Base-by-base conservation (phyloP, 2,797 vertebrate species). In the Tenualosa ilisha region DNA sequence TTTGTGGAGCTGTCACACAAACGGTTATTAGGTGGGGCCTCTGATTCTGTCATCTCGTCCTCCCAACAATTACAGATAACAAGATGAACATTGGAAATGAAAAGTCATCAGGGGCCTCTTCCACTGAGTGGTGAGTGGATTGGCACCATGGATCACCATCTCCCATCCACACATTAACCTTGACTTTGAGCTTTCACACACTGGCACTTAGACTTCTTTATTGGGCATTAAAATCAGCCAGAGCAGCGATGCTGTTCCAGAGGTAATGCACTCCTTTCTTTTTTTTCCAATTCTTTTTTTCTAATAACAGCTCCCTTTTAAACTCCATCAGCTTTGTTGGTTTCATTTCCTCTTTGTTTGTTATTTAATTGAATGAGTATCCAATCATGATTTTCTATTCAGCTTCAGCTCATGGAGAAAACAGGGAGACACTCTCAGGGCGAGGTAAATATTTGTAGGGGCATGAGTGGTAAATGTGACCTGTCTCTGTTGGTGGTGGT, bases 1-100 rank as follows among this genome's bases (percentile, higher is more conserved):
- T 93, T 93, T 92, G 89, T 54, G 20, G 79, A 83, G 87, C 63
- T 59, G 89, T 89, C 89, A 88, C 86, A 88, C 87, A 86, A 86
- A 90, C 90, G 86, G 89, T 91, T 89, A 89, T 92, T 89, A 90
- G 88, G 82, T 85, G 85, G 87, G 81, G 86, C 85, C 89, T 87
- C 84, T 12, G 82, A 84, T 88, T 84, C 88, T 86, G 68, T 86
- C 82, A 83, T 72, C 83, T 85, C 86, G 82, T 91, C 91, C 87
- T 90, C 92, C 92, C 86, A 92, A 92, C 92, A 93, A 95, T 93
- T 94, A 93, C 89, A 93, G 94, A 94, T 95, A 94, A 94, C 91
- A 92, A 93, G 93, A 93, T 93, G 92, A 93, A 91, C 91, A 89
- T 65, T 92, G 88, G 90, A 92, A 95, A 93, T 94, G 91, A 93